Percentiles rank a stretch among this genome's conserved stretches.
Evolutionary conservation across 1,140 invertebrate species (phyloP).

Genomic region (Drosophila erecta): DNA sequence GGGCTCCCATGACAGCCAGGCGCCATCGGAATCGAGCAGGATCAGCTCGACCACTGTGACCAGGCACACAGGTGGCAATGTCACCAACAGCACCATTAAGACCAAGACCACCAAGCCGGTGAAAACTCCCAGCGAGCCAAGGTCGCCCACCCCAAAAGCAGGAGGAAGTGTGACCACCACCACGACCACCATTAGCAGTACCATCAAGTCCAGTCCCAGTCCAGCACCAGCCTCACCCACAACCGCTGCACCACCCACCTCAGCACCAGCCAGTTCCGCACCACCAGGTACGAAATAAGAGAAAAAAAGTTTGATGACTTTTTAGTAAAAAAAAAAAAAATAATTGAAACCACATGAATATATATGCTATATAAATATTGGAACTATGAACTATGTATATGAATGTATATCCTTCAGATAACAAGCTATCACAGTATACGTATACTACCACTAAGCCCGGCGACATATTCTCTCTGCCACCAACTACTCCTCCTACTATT

Average conservation of each 20-base stretch:
- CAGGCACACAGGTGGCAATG: constrained; percentile 30
- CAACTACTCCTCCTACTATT: constrained; percentile 80
- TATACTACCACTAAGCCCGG: constrained; percentile 83
- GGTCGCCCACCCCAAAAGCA: constrained; percentile 48
- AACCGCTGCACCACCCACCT: constrained; percentile 14
- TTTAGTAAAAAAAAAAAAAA: constrained; percentile 22
- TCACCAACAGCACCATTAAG: constrained; percentile 48
- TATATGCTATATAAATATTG: constrained; percentile 46
- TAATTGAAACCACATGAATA: constrained; percentile 26
- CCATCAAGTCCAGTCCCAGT: constrained; percentile 17
- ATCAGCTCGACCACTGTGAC: constrained; percentile 79
- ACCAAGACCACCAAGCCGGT: constrained; percentile 55
- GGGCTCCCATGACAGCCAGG: constrained; percentile 80
- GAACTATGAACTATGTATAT: constrained; percentile 76
- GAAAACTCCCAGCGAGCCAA: constrained; percentile 62
- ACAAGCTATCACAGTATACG: constrained; percentile 80
- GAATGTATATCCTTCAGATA: constrained; percentile 83
- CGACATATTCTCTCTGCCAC: constrained; percentile 82
- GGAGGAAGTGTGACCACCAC: constrained; percentile 44
- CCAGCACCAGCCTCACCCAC: constrained; percentile 12
- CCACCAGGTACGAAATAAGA: constrained; percentile 69
- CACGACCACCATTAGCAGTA: constrained; percentile 40
- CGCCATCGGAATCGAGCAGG: constrained; percentile 74
- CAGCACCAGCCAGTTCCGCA: constrained; percentile 21
- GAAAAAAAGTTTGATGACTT: constrained; percentile 22